phyloP scores from a whole-genome alignment of 2,113 vertebrate genomes.

The Ammodramus savannarum region DNA sequence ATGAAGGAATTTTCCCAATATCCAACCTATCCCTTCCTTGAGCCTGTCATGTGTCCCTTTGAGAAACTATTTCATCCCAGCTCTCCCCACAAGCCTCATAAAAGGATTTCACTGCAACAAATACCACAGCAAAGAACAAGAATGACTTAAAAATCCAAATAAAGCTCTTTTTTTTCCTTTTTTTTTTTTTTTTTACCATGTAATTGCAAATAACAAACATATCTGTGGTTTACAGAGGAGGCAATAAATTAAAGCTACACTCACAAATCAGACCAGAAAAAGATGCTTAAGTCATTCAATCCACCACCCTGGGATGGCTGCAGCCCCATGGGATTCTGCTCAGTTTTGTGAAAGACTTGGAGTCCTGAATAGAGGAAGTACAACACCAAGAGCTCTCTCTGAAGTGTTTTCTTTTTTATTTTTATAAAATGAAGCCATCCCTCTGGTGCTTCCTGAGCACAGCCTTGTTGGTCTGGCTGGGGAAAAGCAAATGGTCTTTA shows the following conservation, averaged over 20 bases:
- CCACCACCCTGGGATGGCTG: background rate
- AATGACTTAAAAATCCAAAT: slow-evolving; percentile 36
- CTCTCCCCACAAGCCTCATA: background rate
- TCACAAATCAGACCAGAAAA: slow-evolving; percentile 34
- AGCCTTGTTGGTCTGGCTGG: background rate
- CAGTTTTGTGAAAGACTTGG: slow-evolving; percentile 8
- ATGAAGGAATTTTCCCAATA: background rate
- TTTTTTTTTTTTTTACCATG: background rate
- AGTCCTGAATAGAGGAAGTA: background rate
- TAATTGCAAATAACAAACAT: slow-evolving; percentile 48
- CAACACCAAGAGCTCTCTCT: background rate
- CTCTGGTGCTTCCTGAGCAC: background rate
- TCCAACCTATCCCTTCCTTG: background rate
- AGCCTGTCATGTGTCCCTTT: fast-evolving
- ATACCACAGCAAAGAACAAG: background rate
- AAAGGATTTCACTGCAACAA: background rate
- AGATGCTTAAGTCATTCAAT: slow-evolving; percentile 37
- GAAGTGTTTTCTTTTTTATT: background rate
- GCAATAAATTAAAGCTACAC: slow-evolving; percentile 29
- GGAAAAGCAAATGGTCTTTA: background rate
- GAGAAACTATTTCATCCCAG: background rate
- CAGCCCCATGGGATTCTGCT: background rate
- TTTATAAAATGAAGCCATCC: background rate
- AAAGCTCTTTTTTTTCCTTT: background rate
- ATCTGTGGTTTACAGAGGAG: slow-evolving; percentile 43